Evolutionary conservation across 2,888 invertebrate genomes (phyloP), one percentile per base, ranked within the genome.

Genomic region (Elgonia sp.): DNA sequence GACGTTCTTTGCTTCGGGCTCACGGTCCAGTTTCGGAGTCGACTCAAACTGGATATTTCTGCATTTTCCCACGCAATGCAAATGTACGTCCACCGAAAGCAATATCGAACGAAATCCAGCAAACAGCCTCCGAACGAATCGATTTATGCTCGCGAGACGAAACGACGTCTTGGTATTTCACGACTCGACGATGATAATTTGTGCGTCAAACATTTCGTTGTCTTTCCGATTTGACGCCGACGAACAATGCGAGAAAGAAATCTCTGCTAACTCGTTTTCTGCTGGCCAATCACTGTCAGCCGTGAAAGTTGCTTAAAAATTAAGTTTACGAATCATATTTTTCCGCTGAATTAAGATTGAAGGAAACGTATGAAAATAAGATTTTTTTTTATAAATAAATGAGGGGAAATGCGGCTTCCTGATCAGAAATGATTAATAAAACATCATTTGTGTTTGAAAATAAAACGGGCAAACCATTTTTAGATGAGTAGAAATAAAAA

Each of bases 11-110:
- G 84, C 70, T 79, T 37, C 20, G 10, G 63, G 62, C 70, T 70
- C 70, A 77, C 63, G 79, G 72, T 84, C 53, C 84, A 84, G 77
- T 63, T 79, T 42, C 40, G 76, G 60, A 69, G 42, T 20, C 55
- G 73, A 65, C 60, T 29, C 9, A 29, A 65, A 73, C 40, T 79
- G 84, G 21, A 72, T 57, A 55, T 72, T 73, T 40, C 83, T 83
- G 20, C 67, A 29, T 40, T 60, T 77, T 84, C 77, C 84, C 76
- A 76, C 69, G 83, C 69, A 50, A 76, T 57, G 62, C 63, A 69
- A 60, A 53, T 69, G 46, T 42, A 57, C 67, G 20, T 37, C 37
- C 75, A 10, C 40, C n/a, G 46, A 29, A 29, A 57, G 57, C 42
- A 29, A 67, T 67, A 67, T 55, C 65, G 65, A 65, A 9, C 14